Conservation (phyloP, 2,888 invertebrate species). For the Leptothorax acervorum region DNA sequence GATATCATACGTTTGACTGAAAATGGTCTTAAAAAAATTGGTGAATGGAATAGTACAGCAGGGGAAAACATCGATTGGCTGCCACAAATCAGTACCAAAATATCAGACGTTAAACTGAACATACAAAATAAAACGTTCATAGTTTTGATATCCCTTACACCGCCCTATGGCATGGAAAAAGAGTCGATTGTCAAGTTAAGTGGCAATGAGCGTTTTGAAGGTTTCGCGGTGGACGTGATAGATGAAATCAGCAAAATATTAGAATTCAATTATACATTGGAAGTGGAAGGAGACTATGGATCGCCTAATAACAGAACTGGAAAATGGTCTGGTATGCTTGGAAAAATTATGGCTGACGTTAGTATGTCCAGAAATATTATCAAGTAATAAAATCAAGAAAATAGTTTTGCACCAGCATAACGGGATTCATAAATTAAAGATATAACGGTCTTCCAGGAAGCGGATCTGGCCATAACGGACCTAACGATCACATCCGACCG, state of each 20-base stretch:
- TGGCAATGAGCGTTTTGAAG: slow-evolving; percentile 95
- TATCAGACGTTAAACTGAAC: slow-evolving; percentile 85
- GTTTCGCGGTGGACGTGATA: slow-evolving; percentile 95
- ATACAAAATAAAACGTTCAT: slow-evolving; percentile 91
- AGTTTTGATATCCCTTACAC: slow-evolving; percentile 91
- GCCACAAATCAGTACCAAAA: slow-evolving; percentile 77
- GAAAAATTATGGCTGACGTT: slow-evolving; percentile 90
- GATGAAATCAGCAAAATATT: slow-evolving; percentile 92
- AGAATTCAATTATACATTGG: slow-evolving; percentile 94
- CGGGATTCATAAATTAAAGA: not conserved
- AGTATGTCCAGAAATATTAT: slow-evolving; percentile 74
- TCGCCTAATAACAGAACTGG: slow-evolving; percentile 87
- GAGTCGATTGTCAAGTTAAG: slow-evolving; percentile 88
- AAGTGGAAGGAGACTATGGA: slow-evolving; percentile 93
- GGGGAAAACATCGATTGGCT: slow-evolving; percentile 87
- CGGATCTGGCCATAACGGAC: slow-evolving; percentile 97
- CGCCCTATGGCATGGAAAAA: slow-evolving; percentile 95
- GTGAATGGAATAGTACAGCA: slow-evolving; percentile 89
- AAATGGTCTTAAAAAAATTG: slow-evolving; percentile 89
- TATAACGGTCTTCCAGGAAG: slow-evolving; percentile 88
- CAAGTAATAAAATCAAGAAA: not conserved
- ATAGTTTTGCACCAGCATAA: not conserved
- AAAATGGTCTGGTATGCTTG: slow-evolving; percentile 92
- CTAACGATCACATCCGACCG: slow-evolving; percentile 92
- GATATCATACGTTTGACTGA: slow-evolving; percentile 90